These are phyloP conservation scores for Metopolophium dirhodum DNA, from an alignment of 1,140 invertebrate genomes.

Conservation along the genomic window DNA sequence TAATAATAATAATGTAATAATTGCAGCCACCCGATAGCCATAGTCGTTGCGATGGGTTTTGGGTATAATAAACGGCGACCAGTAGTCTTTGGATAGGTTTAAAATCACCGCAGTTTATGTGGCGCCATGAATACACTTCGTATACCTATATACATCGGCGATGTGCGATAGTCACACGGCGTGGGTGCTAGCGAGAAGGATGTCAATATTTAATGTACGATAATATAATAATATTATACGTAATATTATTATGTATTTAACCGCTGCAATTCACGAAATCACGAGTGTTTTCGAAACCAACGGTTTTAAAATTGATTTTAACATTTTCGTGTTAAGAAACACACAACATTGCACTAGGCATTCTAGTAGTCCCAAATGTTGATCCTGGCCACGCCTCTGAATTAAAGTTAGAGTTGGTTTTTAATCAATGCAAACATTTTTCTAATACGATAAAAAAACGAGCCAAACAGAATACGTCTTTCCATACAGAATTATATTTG, in stretches of 20 bases:
- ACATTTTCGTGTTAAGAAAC: background rate
- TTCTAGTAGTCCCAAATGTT: background rate
- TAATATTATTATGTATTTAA: background rate
- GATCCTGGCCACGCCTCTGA: background rate
- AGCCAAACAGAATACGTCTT: no score
- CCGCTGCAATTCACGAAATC: background rate
- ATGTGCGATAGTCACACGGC: background rate
- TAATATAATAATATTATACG: background rate
- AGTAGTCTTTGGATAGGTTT: background rate
- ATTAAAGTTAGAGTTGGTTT: background rate
- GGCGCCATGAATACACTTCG: background rate
- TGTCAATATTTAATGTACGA: background rate
- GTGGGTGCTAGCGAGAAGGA: background rate
- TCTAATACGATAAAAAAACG: no score
- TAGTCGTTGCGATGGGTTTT: background rate
- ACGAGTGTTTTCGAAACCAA: background rate
- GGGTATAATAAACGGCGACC: background rate
- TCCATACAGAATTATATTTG: no score
- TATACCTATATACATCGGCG: background rate
- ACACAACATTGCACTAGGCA: background rate
- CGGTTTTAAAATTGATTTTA: background rate
- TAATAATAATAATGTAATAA: background rate
- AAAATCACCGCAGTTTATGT: background rate
- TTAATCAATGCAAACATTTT: no score
- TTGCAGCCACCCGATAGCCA: background rate